A percentile compares a stretch with the other conserved stretches of the same genome.
phyloP scores from a whole-genome alignment of 1,140 invertebrate species.

The Scaptomyza hsui region DNA sequence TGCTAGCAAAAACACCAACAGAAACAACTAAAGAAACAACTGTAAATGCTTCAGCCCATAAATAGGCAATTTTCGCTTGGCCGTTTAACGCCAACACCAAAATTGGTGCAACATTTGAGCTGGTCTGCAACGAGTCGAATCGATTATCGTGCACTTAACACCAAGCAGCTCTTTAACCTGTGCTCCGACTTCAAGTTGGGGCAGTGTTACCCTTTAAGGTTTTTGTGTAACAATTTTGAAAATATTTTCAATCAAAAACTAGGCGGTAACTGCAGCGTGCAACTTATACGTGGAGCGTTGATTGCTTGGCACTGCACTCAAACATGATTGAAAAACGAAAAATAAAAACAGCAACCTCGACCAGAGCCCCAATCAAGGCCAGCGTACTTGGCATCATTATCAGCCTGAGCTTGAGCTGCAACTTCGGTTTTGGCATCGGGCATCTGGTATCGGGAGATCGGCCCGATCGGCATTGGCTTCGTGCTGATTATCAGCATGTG shows the following conservation, averaged over 20 bases:
- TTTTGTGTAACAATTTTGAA: slow-evolving; percentile 69
- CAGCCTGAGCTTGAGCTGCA: slow-evolving; percentile 29
- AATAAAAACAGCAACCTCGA: slow-evolving; percentile 14
- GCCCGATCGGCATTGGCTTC: slow-evolving; percentile 40
- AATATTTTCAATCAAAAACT: slow-evolving; percentile 72
- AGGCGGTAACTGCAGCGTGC: slow-evolving; percentile 51
- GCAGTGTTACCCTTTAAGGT: slow-evolving; percentile 71
- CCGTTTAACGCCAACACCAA: slow-evolving; percentile 76
- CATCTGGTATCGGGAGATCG: slow-evolving; percentile 6
- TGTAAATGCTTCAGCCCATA: slow-evolving; percentile 55
- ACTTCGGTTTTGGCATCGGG: slow-evolving; percentile 7
- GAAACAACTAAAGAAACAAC: slow-evolving; percentile 8
- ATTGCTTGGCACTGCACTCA: slow-evolving; percentile 38
- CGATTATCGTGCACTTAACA: slow-evolving; percentile 82
- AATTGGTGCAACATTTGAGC: slow-evolving; percentile 26
- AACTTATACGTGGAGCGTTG: slow-evolving; percentile 41
- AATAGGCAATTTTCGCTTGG: slow-evolving; percentile 73
- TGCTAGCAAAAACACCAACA: slow-evolving; percentile 14
- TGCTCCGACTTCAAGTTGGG: slow-evolving; percentile 25
- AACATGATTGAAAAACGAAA: slow-evolving; percentile 45
- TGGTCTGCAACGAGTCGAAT: slow-evolving; percentile 65
- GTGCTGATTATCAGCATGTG: slow-evolving; percentile 80
- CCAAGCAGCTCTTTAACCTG: slow-evolving; percentile 76
- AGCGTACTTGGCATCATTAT: slow-evolving; percentile 60
- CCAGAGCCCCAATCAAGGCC: slow-evolving; percentile 66